Conservation (phyloP, 2,113 vertebrate species). For the Gorsachius goisagi region DNA sequence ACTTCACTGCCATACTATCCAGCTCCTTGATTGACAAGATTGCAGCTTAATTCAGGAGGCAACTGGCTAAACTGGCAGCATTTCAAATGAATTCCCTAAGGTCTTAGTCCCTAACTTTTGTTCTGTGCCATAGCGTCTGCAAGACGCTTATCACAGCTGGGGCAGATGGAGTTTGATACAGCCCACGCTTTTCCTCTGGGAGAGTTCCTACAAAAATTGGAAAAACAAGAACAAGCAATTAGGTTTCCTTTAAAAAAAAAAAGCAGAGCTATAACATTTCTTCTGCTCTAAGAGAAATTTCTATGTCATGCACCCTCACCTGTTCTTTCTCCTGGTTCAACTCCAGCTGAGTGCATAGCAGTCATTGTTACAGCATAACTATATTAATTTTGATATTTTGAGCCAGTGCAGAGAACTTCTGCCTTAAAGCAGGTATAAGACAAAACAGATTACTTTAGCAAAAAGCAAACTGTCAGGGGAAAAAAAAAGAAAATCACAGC, state of each 20-base stretch:
- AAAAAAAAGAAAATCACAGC: too few relatives aligned
- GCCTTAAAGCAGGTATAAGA: not conserved
- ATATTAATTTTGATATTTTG: not conserved
- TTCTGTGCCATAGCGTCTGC: not conserved
- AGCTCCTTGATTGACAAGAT: not conserved
- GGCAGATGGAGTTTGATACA: not conserved
- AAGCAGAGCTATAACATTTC: not conserved
- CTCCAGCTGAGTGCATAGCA: not conserved
- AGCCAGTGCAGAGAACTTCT: not conserved
- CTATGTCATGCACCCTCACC: not conserved
- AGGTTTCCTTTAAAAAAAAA: not conserved
- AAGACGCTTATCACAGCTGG: slow-evolving; percentile 19
- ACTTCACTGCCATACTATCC: not conserved
- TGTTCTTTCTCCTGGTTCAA: not conserved
- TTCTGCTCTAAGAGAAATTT: not conserved
- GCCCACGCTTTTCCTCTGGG: not conserved
- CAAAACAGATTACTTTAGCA: not conserved
- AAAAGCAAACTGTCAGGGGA: not conserved
- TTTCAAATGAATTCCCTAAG: not conserved
- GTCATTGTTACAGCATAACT: not conserved
- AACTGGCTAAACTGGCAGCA: not conserved
- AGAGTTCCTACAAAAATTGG: not conserved
- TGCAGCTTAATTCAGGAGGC: not conserved
- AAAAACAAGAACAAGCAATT: not conserved
- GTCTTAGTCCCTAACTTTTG: not conserved